phyloP scores from a whole-genome alignment of 2,797 vertebrate genomes.

The Darevskia nairensis region DNA sequence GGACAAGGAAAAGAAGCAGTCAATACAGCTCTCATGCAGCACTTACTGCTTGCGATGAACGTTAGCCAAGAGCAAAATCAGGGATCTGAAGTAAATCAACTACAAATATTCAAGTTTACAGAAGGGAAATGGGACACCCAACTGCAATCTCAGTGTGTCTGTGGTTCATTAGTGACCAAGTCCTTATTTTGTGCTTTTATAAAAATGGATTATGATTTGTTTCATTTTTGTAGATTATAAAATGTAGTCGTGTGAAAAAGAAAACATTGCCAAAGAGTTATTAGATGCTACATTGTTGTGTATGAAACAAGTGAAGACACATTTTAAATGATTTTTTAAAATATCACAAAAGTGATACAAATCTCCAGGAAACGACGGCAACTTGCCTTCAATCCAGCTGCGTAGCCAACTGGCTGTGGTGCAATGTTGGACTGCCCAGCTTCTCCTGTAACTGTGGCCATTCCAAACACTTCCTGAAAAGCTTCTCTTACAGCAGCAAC shows the following conservation, averaged over 20 bases:
- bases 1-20: background rate
- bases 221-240: background rate
- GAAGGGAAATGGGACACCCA: background rate
- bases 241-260: background rate
- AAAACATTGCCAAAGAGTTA: background rate
- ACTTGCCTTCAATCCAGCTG: constrained; percentile 93
- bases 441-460: constrained; percentile 93
- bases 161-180: background rate
- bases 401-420: constrained; percentile 95
- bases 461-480: constrained; percentile 96
- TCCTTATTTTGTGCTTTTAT: background rate
- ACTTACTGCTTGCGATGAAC: background rate
- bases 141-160: background rate
- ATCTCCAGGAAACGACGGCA: background rate
- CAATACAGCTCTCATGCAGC: background rate
- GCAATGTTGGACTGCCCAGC: constrained; percentile 93
- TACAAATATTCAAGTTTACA: background rate
- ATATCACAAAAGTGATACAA: background rate
- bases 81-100: background rate
- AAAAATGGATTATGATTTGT: background rate
- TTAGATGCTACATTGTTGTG: background rate
- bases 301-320: no score
- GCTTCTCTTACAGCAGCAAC: constrained; percentile 92
- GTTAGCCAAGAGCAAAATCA: background rate
- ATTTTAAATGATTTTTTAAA: background rate